Conservation (phyloP, 2,888 invertebrate genomes). For the Boloria selene region DNA sequence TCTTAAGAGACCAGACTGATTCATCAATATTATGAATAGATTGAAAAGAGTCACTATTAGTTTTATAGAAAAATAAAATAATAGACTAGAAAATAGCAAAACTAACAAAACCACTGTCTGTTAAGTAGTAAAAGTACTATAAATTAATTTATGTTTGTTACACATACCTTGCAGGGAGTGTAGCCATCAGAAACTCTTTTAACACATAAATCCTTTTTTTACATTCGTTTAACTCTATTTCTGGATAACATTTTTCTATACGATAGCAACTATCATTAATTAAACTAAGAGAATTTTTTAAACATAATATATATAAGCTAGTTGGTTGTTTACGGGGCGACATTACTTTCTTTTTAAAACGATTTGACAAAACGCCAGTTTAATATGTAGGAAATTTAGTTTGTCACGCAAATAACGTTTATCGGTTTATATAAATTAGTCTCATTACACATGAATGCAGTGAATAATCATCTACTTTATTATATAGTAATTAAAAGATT, state of each 20-base stretch:
- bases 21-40: too few relatives aligned
- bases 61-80: too few relatives aligned
- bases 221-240: conserved; percentile 62
- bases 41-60: too few relatives aligned
- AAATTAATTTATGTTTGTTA: background rate
- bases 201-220: conserved; percentile 61
- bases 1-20: too few relatives aligned
- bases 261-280: conserved; percentile 73
- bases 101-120: too few relatives aligned
- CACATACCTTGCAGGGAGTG: conserved; percentile 72
- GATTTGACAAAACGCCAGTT: conserved; percentile 1
- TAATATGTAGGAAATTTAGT: background rate
- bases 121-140: too few relatives aligned
- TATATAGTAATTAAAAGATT: background rate
- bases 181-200: conserved; percentile 63
- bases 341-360: conserved; percentile 50
- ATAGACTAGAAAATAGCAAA: too few relatives aligned
- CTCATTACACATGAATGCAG: background rate
- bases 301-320: conserved; percentile 68
- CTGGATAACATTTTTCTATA: conserved; percentile 69
- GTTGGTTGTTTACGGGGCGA: conserved; percentile 73
- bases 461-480: background rate
- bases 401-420: background rate
- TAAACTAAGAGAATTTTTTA: conserved; percentile 67
- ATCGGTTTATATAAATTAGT: background rate